Conservation (phyloP, 1,140 invertebrate species). For the Ips nitidus region DNA sequence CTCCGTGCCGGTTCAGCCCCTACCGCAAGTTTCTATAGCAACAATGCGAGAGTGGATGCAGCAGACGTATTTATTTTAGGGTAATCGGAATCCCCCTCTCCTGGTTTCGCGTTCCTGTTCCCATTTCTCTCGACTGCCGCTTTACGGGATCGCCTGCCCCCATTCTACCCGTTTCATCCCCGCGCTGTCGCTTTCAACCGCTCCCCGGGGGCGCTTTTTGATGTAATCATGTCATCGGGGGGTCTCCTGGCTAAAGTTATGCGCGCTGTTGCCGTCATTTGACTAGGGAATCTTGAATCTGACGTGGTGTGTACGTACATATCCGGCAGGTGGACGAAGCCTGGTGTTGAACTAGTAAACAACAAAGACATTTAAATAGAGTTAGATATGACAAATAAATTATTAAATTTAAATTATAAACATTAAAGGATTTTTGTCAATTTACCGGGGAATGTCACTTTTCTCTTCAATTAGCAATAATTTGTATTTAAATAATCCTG, state of each 20-base stretch:
- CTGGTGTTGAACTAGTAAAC: no score
- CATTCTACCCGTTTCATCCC: not conserved
- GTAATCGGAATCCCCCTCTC: slow-evolving; percentile 1
- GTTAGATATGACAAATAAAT: no score
- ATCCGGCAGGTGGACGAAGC: no score
- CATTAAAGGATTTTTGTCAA: no score
- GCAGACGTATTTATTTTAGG: slow-evolving; percentile 33
- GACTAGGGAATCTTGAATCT: not conserved
- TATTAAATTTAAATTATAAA: no score
- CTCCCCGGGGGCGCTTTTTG: slow-evolving; percentile 28
- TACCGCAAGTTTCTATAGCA: slow-evolving; percentile 18
- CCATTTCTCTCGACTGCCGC: not conserved
- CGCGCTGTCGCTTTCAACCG: slow-evolving; percentile 19
- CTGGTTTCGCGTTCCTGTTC: not conserved
- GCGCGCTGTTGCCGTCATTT: slow-evolving; percentile 14
- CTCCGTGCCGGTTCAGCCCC: not conserved
- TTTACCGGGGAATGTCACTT: no score
- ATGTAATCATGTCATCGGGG: slow-evolving; percentile 33
- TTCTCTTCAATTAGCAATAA: no score
- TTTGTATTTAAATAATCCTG: no score
- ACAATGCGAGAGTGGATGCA: slow-evolving; percentile 23
- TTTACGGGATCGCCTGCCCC: not conserved
- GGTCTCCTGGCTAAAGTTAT: slow-evolving; percentile 29
- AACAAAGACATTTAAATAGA: no score
- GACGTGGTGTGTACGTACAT: no score